Evolutionary conservation across 2,888 invertebrate species (phyloP), one percentile per base, ranked within the genome.

Genomic region (Charanyca ferruginea): DNA sequence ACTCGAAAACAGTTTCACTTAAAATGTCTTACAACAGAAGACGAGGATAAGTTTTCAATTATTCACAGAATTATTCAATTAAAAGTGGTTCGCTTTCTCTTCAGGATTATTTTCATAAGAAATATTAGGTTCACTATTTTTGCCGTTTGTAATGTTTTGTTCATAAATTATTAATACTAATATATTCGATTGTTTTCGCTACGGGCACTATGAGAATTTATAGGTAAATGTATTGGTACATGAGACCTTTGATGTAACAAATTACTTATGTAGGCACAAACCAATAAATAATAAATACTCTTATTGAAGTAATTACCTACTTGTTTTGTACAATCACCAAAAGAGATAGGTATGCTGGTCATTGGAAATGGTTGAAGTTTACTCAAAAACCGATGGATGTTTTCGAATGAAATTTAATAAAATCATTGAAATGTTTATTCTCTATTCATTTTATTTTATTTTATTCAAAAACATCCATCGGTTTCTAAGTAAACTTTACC

Each of bases 31-130:
- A 62, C 41, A 42, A 45, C 45, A 52, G 52, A 61, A 53, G 23
- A 55, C 49, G 38, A 51, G 20, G 73, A 72, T 59, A 64, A 76
- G 55, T 66, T 52, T 61, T 80, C 5, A 57, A 70, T 65, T 66
- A 61, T 64, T 61, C 18, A 64, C 20, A 23, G 23, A 13, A 67
- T 64, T 55, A 66, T 53, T 57, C 23, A 16, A 59, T 44, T 45
- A 51, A 51, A 47, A 47, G 13, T 41, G 20, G 45, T 58, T 53
- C 5, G n/a, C 25, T 38, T 63, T 42, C 3, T 22, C 13, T 18
- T 53, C 9, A 18, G 5, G 1, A 25, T 48, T n/a, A 18, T 45
- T 57, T 47, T 42, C 18, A 4, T 44, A 35, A 54, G 42, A 59
- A 66, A 54, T 49, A 49, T 35, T 8, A 25, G 20, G 8, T 25